Evolutionary conservation across 2,888 invertebrate species (phyloP).

Genomic region (Thymelicus acteon): DNA sequence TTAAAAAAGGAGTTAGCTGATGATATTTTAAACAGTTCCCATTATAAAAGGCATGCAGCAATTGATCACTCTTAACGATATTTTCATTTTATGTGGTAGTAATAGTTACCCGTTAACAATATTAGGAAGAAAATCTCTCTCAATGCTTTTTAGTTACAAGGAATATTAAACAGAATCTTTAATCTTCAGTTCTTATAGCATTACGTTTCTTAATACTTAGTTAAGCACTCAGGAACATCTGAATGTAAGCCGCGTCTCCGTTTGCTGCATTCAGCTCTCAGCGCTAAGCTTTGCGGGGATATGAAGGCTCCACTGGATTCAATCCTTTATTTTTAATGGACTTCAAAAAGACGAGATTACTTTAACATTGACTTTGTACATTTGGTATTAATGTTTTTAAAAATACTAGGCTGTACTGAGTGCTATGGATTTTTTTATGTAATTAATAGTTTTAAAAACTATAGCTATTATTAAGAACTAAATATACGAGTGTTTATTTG

Average conservation of each 20-base stretch:
- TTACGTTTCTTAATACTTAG: constrained; percentile 24
- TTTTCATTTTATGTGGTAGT: too few relatives aligned
- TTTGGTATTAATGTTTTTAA: not conserved
- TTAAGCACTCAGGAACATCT: constrained; percentile 19
- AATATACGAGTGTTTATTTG: too few relatives aligned
- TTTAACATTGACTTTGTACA: not conserved
- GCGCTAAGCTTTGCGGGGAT: constrained; percentile 15
- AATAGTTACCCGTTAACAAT: too few relatives aligned
- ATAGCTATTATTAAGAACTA: too few relatives aligned
- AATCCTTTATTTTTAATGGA: constrained; percentile 4
- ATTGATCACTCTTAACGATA: too few relatives aligned
- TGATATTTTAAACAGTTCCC: too few relatives aligned
- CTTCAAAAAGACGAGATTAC: not conserved
- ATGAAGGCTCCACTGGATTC: constrained; percentile 5
- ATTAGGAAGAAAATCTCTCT: not conserved
- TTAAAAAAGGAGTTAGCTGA: too few relatives aligned
- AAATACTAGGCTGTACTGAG: too few relatives aligned
- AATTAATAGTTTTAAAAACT: too few relatives aligned
- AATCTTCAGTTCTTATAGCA: constrained; percentile 10
- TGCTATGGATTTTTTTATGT: too few relatives aligned
- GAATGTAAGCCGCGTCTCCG: constrained; percentile 31
- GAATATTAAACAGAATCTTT: constrained; percentile 1
- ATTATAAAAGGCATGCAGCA: too few relatives aligned
- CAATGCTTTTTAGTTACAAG: not conserved
- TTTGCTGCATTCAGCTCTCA: constrained; percentile 41